Conservation (phyloP, 2,888 invertebrate species). For the Campaea margaritaria region DNA sequence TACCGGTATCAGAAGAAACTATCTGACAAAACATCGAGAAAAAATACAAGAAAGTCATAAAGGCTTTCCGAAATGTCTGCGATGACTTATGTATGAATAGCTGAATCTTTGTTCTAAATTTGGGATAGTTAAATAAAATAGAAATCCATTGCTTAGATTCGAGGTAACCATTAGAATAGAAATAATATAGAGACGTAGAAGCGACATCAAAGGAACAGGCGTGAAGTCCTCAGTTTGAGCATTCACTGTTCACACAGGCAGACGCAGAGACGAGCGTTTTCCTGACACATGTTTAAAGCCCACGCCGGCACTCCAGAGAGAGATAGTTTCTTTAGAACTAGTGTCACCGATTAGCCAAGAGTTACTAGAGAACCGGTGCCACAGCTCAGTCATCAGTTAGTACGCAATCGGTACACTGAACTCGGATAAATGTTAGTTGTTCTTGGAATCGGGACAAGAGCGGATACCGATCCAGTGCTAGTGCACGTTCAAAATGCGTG, state of each 20-base stretch:
- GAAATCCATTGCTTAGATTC: slow-evolving; percentile 3
- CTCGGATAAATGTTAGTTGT: slow-evolving; percentile 71
- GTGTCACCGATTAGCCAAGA: slow-evolving; percentile 11
- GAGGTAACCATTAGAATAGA: slow-evolving; percentile 13
- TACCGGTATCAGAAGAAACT: too few relatives aligned
- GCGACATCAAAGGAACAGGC: slow-evolving; percentile 39
- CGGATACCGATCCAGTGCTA: slow-evolving; percentile 56
- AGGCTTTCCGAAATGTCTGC: too few relatives aligned
- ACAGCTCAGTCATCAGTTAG: slow-evolving; percentile 14
- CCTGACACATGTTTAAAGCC: slow-evolving; percentile 52
- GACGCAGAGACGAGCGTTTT: slow-evolving; percentile 36
- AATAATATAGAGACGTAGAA: slow-evolving; percentile 8
- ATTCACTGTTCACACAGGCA: slow-evolving; percentile 39
- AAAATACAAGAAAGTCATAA: too few relatives aligned
- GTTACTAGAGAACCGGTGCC: slow-evolving; percentile 11
- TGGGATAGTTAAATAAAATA: too few relatives aligned
- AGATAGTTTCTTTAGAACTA: slow-evolving; percentile 7
- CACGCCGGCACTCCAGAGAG: slow-evolving; percentile 28
- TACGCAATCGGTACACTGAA: slow-evolving; percentile 65
- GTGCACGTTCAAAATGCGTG: slow-evolving; percentile 49
- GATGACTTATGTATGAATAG: too few relatives aligned
- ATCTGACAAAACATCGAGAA: too few relatives aligned
- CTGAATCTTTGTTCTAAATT: too few relatives aligned
- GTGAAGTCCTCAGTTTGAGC: slow-evolving; percentile 36
- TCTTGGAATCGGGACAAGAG: slow-evolving; percentile 70